Conservation (phyloP, 2,797 vertebrate species). For the Karalla daura region DNA sequence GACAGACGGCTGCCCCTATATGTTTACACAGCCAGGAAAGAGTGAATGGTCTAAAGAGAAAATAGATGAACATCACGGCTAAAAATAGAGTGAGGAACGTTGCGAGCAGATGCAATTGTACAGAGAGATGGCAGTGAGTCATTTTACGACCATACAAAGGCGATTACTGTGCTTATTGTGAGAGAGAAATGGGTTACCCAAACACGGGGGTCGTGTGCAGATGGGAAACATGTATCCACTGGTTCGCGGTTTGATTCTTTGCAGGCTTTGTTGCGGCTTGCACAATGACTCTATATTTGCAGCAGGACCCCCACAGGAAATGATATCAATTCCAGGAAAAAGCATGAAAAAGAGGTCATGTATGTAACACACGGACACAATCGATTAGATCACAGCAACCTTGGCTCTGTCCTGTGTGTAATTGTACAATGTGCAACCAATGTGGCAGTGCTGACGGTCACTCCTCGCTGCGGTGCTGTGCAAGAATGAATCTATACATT, state of each 20-base stretch:
- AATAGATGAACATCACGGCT: constrained; percentile 15
- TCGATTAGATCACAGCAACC: constrained; percentile 52
- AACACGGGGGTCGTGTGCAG: constrained; percentile 24
- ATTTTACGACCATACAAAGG: constrained; percentile 20
- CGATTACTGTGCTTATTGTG: constrained; percentile 23
- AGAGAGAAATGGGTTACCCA: constrained; percentile 36
- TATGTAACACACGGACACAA: constrained; percentile 55
- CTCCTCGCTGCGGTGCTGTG: background rate
- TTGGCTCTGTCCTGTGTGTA: constrained; percentile 27
- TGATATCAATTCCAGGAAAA: constrained; percentile 74
- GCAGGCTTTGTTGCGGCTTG: constrained; percentile 32
- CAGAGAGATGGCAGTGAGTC: constrained; percentile 9
- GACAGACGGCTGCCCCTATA: constrained; percentile 51
- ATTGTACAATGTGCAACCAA: constrained; percentile 24
- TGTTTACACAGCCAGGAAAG: constrained; percentile 43
- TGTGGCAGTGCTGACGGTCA: background rate
- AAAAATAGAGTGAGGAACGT: constrained; percentile 53
- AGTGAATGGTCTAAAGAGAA: constrained; percentile 42
- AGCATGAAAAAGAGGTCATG: constrained; percentile 59
- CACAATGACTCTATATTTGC: constrained; percentile 57
- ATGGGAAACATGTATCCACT: constrained; percentile 22
- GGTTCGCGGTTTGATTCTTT: constrained; percentile 27
- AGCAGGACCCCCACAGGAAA: constrained; percentile 53
- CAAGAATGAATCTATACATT: constrained; percentile 6
- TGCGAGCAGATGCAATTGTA: constrained; percentile 15